These are phyloP conservation scores for Emys orbicularis DNA, from an alignment of 2,797 vertebrate genomes.

Conservation along the genomic window DNA sequence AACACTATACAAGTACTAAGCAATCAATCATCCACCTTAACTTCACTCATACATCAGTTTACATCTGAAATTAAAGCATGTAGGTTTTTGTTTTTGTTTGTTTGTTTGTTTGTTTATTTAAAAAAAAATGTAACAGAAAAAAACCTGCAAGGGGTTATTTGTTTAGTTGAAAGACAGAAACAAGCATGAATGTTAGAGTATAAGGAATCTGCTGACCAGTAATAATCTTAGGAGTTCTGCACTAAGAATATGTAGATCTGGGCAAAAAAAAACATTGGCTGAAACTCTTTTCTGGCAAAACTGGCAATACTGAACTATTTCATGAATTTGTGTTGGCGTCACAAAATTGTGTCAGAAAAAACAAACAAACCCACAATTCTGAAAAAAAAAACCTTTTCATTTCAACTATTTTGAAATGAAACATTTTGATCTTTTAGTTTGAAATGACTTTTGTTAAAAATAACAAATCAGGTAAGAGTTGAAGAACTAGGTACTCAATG, in stretches of 20 bases:
- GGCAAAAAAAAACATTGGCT: too few relatives aligned
- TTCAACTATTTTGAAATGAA: too few relatives aligned
- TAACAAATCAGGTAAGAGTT: background rate
- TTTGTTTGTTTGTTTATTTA: too few relatives aligned
- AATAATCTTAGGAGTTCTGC: background rate
- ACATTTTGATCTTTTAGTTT: too few relatives aligned
- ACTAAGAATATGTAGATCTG: background rate
- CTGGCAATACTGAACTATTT: too few relatives aligned
- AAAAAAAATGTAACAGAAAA: too few relatives aligned
- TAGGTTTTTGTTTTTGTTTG: too few relatives aligned
- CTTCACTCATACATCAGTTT: background rate
- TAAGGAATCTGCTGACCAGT: background rate
- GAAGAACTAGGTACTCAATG: background rate
- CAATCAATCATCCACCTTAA: background rate
- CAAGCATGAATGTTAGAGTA: background rate
- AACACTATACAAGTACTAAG: background rate
- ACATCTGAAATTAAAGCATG: background rate
- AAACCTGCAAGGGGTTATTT: background rate
- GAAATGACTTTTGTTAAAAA: background rate
- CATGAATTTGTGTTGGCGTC: too few relatives aligned
- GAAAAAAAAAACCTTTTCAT: too few relatives aligned
- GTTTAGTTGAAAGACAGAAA: background rate
- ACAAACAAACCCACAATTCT: too few relatives aligned
- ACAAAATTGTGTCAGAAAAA: too few relatives aligned
- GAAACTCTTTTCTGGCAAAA: too few relatives aligned